Evolutionary conservation across 2,797 vertebrate genomes (phyloP), one percentile per base, ranked within the genome.

Genomic region (Pagetopsis macropterus): DNA sequence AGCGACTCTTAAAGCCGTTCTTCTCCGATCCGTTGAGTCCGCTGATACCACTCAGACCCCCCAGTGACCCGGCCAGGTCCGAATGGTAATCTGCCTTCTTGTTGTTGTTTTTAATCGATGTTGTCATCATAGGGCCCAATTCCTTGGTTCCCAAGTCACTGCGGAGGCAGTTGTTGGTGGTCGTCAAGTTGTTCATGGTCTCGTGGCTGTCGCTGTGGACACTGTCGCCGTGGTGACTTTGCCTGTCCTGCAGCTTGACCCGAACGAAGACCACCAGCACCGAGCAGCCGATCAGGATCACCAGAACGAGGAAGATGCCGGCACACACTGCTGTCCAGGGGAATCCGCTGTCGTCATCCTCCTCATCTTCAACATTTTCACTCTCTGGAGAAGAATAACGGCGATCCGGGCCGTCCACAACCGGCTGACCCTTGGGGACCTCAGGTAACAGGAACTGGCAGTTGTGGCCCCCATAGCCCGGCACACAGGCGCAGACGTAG

Each of bases 111-210:
- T 99, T 99, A 76, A 99, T 93, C 70, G 97, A 97, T 0, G 96
- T 94, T 50, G 96, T 90, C 83, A 97, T 95, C 86, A 98, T 94
- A 46, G 97, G 89, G 0, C 95, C 94, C 82, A 97, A 89, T 88
- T 97, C 97, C 87, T 99, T 99, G 84, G 27, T 27, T 27, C 27
- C 27, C 4, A 27, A 27, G 27, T 99, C 98, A 13, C 95, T 95
- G 27, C 97, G 96, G 60, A 96, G 97, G 89, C 96, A 96, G 82
- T 95, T 98, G 90, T 95, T 98, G 14, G 97, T 90, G 43, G 92
- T 93, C 0, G 91, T 96, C 86, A 99, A 90, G 91, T 99, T 99
- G 94, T 99, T 99, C 98, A 99, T 99, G 80, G 98, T 99, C 86
- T 99, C 98, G 0, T 78, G 92, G 78, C 94, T 94, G 91, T 99